Evolutionary conservation across 2,888 invertebrate genomes (phyloP).

Genomic region (Agonopterix alstromeriana): DNA sequence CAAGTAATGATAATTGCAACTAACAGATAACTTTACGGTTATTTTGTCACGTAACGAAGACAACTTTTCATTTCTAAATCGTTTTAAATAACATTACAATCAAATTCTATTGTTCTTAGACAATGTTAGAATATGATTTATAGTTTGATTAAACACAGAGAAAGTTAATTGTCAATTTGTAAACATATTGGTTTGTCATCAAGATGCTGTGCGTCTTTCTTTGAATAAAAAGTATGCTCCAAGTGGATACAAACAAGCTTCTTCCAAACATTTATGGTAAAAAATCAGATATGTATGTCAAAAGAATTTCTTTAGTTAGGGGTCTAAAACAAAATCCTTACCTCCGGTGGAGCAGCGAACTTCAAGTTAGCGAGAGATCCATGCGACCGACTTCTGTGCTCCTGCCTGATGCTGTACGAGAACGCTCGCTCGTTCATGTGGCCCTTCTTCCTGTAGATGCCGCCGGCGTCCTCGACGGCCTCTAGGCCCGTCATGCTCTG

Average conservation of each 20-base stretch:
- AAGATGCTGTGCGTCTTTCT: no score
- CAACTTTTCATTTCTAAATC: slow-evolving; percentile 1
- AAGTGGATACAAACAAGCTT: no score
- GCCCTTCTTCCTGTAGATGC: slow-evolving; percentile 93
- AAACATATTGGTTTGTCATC: no score
- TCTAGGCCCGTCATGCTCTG: slow-evolving; percentile 82
- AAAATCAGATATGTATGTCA: no score
- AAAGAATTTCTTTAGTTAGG: no score
- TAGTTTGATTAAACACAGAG: no score
- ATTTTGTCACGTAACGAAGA: slow-evolving; percentile 21
- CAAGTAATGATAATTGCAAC: slow-evolving; percentile 15
- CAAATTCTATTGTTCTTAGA: slow-evolving; percentile 4
- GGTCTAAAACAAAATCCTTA: slow-evolving; percentile 26
- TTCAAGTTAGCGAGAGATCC: slow-evolving; percentile 94
- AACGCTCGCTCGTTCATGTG: slow-evolving; percentile 95
- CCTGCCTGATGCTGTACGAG: slow-evolving; percentile 95
- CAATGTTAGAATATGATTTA: no score
- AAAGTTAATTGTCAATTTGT: no score
- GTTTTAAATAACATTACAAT: slow-evolving; percentile 4
- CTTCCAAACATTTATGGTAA: no score
- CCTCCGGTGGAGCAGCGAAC: slow-evolving; percentile 85
- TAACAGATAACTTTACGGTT: slow-evolving; percentile 18
- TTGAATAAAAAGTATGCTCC: no score
- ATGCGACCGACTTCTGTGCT: slow-evolving; percentile 94
- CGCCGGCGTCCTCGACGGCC: slow-evolving; percentile 78